Percentiles rank a stretch among this genome's conserved stretches.
Evolutionary conservation across 2,888 invertebrate genomes (phyloP).

Genomic region (Cryptus armator): DNA sequence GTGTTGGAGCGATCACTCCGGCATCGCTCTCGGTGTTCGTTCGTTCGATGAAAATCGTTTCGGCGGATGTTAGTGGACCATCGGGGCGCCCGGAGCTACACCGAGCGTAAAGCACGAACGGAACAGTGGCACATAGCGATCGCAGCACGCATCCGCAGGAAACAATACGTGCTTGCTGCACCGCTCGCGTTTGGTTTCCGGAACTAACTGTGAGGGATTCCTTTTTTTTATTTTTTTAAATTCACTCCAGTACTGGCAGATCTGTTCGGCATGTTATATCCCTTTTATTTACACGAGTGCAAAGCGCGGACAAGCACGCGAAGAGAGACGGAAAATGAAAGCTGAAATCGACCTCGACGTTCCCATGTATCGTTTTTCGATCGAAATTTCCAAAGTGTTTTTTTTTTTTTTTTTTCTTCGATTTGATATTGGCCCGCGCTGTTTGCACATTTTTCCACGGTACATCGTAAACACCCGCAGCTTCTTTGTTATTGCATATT

Average conservation of each 20-base stretch:
- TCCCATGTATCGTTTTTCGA: conserved; percentile 31
- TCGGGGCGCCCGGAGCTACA: neutral
- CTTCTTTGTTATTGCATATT: neutral
- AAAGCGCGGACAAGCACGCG: conserved; percentile 35
- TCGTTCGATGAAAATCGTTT: conserved; percentile 50
- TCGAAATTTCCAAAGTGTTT: conserved; percentile 17
- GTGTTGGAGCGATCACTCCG: conserved; percentile 37
- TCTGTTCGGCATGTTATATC: conserved; percentile 37
- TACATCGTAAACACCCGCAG: neutral
- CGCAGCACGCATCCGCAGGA: conserved; percentile 38
- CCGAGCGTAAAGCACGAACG: conserved; percentile 5
- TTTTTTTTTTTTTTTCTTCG: neutral
- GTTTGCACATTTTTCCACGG: neutral
- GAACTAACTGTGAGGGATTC: conserved; percentile 36
- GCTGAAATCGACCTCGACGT: conserved; percentile 37
- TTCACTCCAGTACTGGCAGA: conserved; percentile 42
- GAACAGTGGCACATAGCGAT: conserved; percentile 5
- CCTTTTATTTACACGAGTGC: conserved; percentile 59
- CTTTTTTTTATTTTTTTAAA: conserved; percentile 30
- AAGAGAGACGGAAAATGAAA: conserved; percentile 19
- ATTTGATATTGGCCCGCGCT: neutral
- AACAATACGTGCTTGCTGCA: conserved; percentile 48
- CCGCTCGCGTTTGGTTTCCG: conserved; percentile 5
- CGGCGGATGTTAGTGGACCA: conserved; percentile 27
- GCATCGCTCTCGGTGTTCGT: conserved; percentile 24